Base-by-base conservation (phyloP, 2,113 vertebrate genomes). In the Perca flavescens region DNA sequence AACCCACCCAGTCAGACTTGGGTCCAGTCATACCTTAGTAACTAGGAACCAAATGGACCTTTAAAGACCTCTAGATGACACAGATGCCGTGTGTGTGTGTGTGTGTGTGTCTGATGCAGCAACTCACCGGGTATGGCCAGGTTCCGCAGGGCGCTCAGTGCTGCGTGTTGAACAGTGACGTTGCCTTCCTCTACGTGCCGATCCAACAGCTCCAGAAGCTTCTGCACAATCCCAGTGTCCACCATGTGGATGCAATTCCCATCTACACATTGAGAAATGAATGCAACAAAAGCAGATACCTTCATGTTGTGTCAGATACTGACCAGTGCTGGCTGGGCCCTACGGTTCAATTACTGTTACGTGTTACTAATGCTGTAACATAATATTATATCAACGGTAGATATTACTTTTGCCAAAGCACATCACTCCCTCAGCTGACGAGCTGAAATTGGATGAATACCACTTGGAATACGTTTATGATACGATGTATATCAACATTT, bases 181-280 rank as follows among this genome's bases (percentile, higher is more conserved):
- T 99, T 99, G 25, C 97, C 98, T 50, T 99, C 97, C 71, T 98
- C 97, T 0, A 98, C 97, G 1, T 99, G 98, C 75, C 98, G 95
- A 84, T 98, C 97, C 91, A 99, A 84, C 87, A 99, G 96, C 76
- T 97, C 97, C 93, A 96, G 96, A 60, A 99, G 96, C 88, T 96
- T 98, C 91, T 99, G 97, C 86, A 99, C 98, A 54, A 99, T 99
- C 9, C 97, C 98, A 0, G 95, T 97, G 94, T 99, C 97, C 88
- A 99, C 98, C 98, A 99, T 99, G 94, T 99, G 98, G 92, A 99
- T 99, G 89, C 98, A 99, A 77, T 99, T 99, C 74, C 97, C 98
- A 6, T 99, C 98, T 99, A 87, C 6, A 47, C 28, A 43, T 11
- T 62, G 16, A 81, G 21, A 21, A 1, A 31, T 2, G 61, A 17